These are phyloP conservation scores for Meloe dianella DNA, from an alignment of 2,888 invertebrate genomes.

Conservation along the genomic window DNA sequence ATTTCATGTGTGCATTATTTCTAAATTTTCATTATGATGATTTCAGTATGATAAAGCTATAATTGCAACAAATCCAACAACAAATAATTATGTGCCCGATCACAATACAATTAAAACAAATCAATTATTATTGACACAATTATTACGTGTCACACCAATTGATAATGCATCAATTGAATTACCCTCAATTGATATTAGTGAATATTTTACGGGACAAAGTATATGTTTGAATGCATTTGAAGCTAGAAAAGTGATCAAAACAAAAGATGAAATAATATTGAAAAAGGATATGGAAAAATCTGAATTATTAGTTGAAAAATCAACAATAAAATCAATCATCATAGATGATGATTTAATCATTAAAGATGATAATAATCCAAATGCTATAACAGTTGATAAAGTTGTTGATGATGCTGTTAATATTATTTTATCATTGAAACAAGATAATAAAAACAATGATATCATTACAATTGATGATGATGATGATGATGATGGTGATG, in stretches of 20 bases:
- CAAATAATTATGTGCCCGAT: conserved; percentile 43
- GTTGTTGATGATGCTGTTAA: conserved; percentile 51
- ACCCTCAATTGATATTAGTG: conserved; percentile 76
- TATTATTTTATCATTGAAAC: conserved; percentile 52
- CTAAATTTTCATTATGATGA: conserved; percentile 29
- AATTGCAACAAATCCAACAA: conserved; percentile 41
- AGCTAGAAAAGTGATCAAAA: conserved; percentile 69
- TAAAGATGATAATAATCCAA: neutral
- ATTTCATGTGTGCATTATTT: no score
- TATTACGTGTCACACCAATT: conserved; percentile 61
- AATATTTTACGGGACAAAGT: conserved; percentile 77
- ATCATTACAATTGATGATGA: conserved; percentile 36
- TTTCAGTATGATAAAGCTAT: conserved; percentile 49
- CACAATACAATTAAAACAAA: conserved; percentile 42
- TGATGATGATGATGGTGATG: conserved; percentile 44
- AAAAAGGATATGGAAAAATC: conserved; percentile 22
- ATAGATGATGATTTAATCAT: conserved; percentile 12
- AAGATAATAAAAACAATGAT: conserved; percentile 31
- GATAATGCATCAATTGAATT: conserved; percentile 71
- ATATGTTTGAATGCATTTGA: conserved; percentile 80
- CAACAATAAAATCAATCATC: conserved; percentile 16
- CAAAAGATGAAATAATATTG: conserved; percentile 15
- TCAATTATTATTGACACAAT: conserved; percentile 39
- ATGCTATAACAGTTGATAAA: conserved; percentile 41
- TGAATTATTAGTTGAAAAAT: conserved; percentile 32